Base-by-base conservation (phyloP, 2,797 vertebrate genomes). In the Hybognathus amarus region DNA sequence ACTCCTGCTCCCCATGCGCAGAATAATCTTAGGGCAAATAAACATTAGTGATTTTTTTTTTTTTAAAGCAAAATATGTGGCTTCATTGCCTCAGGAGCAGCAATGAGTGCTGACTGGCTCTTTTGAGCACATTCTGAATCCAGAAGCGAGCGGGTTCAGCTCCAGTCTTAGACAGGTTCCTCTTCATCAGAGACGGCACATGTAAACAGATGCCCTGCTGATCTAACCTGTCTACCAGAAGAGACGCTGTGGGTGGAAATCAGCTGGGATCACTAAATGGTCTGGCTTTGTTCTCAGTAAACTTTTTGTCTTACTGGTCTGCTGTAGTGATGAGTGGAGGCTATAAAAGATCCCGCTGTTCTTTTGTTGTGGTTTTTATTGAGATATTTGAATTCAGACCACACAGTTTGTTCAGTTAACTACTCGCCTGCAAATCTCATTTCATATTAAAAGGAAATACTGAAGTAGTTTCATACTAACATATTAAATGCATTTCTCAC, bases 21-120 rank as follows among this genome's bases (percentile, higher is more conserved):
- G 66, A 71, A 78, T 63, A 83, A 78, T 78, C 66, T 52, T 56
- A 50, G 27, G 66, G 75, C 52, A 78, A 83, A 83, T 64, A 78
- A 83, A 83, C 66, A 70, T 78, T 38, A 63, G 40, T 52, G 54
- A 47, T 45, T 67, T 27, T 15, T 45, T 40, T 68, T 38, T 64
- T 30, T 71, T 30, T 10, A 54, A 66, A 45, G 1, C 7, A 36
- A 59, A 59, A 77, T 33, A 68, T 61, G 52, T 71, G 68, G 54
- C 52, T 75, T 50, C 42, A 74, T 47, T 56, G 70, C 42, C 56
- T 64, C 79, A 71, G 24, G 67, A 80, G 79, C 67, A 61, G 79
- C 24, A 63, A 6, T 36, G 36, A 75, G 45, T 63, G 54, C 74
- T 61, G 74, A 75, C 59, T 75, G 71, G 63, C 30, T 22, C 50